A percentile compares a stretch with the other conserved stretches of the same genome.
Conservation (phyloP, 2,113 vertebrate species). For the Nesoenas mayeri region DNA sequence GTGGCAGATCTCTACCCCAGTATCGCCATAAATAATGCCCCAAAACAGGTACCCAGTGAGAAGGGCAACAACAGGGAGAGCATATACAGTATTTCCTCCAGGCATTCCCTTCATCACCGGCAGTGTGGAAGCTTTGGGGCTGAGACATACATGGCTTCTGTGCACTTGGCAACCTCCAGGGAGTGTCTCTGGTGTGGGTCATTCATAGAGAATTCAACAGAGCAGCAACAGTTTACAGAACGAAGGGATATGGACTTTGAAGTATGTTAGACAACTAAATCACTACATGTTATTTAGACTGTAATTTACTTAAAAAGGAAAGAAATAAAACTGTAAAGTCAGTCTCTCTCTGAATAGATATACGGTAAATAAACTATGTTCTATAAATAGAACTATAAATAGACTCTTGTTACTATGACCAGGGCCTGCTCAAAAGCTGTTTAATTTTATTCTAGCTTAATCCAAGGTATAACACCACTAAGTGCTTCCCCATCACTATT, state of each 20-base stretch:
- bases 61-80: neutral
- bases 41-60: neutral
- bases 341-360: neutral
- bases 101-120: rapidly evolving
- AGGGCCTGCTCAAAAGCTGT: neutral
- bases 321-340: neutral
- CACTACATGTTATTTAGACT: neutral
- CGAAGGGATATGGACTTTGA: neutral
- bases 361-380: neutral
- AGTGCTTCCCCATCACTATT: neutral
- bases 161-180: neutral
- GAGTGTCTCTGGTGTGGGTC: neutral
- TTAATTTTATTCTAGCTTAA: neutral
- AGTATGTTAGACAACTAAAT: neutral
- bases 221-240: neutral
- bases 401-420: neutral
- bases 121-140: neutral
- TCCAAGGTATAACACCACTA: neutral
- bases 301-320: neutral
- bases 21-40: neutral
- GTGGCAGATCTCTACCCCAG: neutral
- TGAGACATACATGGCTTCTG: neutral
- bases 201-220: neutral
- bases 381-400: neutral
- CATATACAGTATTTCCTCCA: neutral